Conservation (phyloP, 2,113 vertebrate genomes). For the Lepisosteus oculatus region DNA sequence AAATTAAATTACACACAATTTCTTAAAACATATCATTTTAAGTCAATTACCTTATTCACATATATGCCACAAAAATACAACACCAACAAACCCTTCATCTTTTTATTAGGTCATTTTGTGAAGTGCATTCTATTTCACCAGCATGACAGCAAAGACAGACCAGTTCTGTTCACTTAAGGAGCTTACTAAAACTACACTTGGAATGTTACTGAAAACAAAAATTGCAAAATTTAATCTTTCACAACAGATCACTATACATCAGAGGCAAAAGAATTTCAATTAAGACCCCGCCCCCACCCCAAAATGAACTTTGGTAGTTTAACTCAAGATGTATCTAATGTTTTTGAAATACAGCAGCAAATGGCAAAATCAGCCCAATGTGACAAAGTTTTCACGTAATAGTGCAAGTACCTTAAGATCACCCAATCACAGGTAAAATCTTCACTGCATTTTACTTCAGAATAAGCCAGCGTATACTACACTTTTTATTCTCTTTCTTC, state of each 20-base stretch:
- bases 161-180: conserved; percentile 20
- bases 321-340: background rate
- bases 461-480: background rate
- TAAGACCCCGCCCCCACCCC: too few relatives aligned
- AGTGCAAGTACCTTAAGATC: background rate
- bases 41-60: background rate
- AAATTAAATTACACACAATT: too few relatives aligned
- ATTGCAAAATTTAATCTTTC: background rate
- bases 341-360: too few relatives aligned
- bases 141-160: conserved; percentile 20
- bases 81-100: background rate
- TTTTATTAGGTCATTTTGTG: conserved; percentile 26
- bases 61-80: background rate
- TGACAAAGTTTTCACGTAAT: background rate
- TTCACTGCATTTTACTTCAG: background rate
- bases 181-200: conserved; percentile 28
- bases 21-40: too few relatives aligned
- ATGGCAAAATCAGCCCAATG: too few relatives aligned
- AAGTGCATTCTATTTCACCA: conserved; percentile 11
- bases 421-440: too few relatives aligned
- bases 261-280: conserved; percentile 12
- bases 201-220: conserved; percentile 49
- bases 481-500: background rate
- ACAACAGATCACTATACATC: conserved; percentile 16
- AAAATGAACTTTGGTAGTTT: background rate